Evolutionary conservation across 2,797 vertebrate genomes (phyloP), one percentile per base, ranked within the genome.

Genomic region (Diglossa cyanea): DNA sequence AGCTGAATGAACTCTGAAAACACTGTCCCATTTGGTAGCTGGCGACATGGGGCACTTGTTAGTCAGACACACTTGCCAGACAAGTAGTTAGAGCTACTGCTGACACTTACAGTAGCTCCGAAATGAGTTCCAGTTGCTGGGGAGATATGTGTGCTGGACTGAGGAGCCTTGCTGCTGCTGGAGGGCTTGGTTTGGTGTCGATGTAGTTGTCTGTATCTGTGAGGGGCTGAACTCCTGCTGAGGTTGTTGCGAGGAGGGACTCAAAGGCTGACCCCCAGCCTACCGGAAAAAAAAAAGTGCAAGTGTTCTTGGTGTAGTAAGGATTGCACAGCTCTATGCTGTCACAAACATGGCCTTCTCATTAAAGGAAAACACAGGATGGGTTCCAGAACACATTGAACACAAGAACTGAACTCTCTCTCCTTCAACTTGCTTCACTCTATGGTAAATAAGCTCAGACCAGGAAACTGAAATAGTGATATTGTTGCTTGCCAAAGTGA

Each of bases 61-160:
- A 55, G 47, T 44, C 53, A 37, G 54, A 24, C 7, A n/a, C 23
- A 8, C 20, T 19, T 53, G 61, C 23, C 75, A 60, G 40, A 23
- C 31, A 37, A 20, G 31, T 11, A 31, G 13, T 7, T 31, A 68
- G 35, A 71, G 21, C 33, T 55, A 18, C 63, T 42, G 47, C 28
- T 33, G 90, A 31, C 61, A 98, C 99, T 98, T 96, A 99, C 99
- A 96, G 78, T 99, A 99, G 96, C 98, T 98, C 61, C 99, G 96
- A 96, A 99, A 98, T 11, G 98, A 99, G 95, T 99, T 99, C 99
- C 99, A 99, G 6, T 98, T 98, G 66, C 98, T 98, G 5, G 99
- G 98, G 45, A 99, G 98, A 94, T 99, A 99, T 0, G 99, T 97
- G 33, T 99, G 99, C 95, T 99, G 99, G 15, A 99, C 98, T 0